Conservation (phyloP, 1,140 invertebrate genomes). For the Calycopis cecrops region DNA sequence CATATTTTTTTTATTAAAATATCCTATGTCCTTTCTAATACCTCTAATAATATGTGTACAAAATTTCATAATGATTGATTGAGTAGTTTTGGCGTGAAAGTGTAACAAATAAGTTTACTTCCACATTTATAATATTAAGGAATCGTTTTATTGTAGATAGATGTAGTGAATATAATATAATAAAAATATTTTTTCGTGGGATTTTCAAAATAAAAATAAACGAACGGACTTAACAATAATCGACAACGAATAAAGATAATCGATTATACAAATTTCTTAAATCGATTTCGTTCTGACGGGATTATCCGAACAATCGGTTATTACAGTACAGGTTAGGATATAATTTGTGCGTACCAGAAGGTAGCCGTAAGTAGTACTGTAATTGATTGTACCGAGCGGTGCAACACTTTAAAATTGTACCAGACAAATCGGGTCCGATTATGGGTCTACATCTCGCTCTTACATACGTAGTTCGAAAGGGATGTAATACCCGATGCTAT, state of each 20-base stretch:
- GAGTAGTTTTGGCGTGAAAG: no score
- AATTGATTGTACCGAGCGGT: conserved; percentile 3
- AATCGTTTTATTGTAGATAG: no score
- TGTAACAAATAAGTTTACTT: no score
- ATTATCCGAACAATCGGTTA: conserved; percentile 7
- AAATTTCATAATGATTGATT: no score
- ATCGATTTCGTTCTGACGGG: conserved; percentile 3
- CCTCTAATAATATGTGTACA: no score
- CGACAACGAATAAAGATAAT: conserved; percentile 5
- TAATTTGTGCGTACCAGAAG: conserved; percentile 11
- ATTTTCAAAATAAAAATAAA: no score
- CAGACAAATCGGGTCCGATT: conserved; percentile 6
- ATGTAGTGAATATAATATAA: no score
- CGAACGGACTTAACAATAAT: background rate
- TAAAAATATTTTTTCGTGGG: no score
- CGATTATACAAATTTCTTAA: conserved; percentile 3
- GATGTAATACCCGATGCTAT: background rate
- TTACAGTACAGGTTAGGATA: conserved; percentile 5
- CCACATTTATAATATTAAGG: no score
- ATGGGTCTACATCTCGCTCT: background rate
- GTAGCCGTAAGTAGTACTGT: conserved; percentile 3
- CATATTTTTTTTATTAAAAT: no score
- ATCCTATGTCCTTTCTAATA: no score
- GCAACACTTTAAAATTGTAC: background rate
- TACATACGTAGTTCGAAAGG: background rate